Conservation (phyloP, 2,797 vertebrate species). For the Lycodopsis pacificus region DNA sequence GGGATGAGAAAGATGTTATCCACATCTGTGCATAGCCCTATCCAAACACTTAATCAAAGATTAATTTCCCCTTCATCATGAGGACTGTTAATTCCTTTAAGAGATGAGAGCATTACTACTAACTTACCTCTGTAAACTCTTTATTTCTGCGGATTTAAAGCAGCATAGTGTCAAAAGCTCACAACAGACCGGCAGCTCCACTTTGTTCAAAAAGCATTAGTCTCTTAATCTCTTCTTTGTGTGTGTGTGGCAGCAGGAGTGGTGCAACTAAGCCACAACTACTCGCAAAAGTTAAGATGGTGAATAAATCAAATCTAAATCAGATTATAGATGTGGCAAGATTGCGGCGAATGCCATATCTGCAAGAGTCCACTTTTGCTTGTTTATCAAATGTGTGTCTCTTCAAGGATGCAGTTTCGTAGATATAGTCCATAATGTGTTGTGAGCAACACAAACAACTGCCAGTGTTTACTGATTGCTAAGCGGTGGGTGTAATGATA, state of each 20-base stretch:
- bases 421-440: slow-evolving; percentile 41
- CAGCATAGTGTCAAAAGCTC: slow-evolving; percentile 76
- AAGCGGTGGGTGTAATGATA: slow-evolving; percentile 34
- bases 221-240: slow-evolving; percentile 76
- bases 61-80: slow-evolving; percentile 70
- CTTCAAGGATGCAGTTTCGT: slow-evolving; percentile 39
- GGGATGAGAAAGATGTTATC: slow-evolving; percentile 73
- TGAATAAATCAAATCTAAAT: slow-evolving; percentile 77
- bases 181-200: slow-evolving; percentile 72
- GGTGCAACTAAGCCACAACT: slow-evolving; percentile 72
- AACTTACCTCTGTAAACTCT: slow-evolving; percentile 82
- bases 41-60: slow-evolving; percentile 79
- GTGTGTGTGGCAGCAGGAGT: slow-evolving; percentile 70
- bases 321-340: slow-evolving; percentile 73
- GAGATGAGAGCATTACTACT: slow-evolving; percentile 80
- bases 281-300: slow-evolving; percentile 74
- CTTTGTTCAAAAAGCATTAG: slow-evolving; percentile 84
- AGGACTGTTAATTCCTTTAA: slow-evolving; percentile 80
- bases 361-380: slow-evolving; percentile 51
- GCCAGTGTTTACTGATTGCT: slow-evolving; percentile 45
- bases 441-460: slow-evolving; percentile 38
- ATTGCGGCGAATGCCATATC: slow-evolving; percentile 61
- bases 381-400: slow-evolving; percentile 46
- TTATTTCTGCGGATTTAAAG: slow-evolving; percentile 82
- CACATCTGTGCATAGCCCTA: slow-evolving; percentile 64